phyloP scores from a whole-genome alignment of 2,113 vertebrate genomes.

The Hymenochirus boettgeri region DNA sequence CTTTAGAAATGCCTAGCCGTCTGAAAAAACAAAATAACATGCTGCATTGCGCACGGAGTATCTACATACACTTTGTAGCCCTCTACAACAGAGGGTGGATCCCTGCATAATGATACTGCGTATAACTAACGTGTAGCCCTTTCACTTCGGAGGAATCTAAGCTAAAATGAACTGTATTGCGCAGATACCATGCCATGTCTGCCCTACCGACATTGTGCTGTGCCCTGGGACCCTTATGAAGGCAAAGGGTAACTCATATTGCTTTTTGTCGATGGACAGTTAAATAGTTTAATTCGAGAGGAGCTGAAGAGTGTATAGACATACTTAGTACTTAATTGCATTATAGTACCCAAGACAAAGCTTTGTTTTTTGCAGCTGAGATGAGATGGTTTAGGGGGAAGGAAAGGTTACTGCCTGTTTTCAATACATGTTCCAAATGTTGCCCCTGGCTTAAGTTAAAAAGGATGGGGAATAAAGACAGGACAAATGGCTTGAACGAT shows the following conservation, averaged over 20 bases:
- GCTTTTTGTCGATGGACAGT: conserved; percentile 39
- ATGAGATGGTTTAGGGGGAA: background rate
- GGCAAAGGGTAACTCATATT: conserved; percentile 35
- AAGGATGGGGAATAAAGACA: background rate
- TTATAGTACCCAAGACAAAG: conserved; percentile 28
- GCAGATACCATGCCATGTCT: conserved; percentile 29
- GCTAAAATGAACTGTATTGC: conserved; percentile 14
- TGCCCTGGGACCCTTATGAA: conserved; percentile 23
- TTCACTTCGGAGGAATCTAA: conserved; percentile 21
- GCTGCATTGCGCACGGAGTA: conserved; percentile 32
- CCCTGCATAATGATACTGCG: conserved; percentile 24
- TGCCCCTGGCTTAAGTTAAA: background rate
- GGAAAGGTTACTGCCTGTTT: conserved; percentile 20
- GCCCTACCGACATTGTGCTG: conserved; percentile 38
- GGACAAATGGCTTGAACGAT: background rate
- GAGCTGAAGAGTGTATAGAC: conserved; percentile 33
- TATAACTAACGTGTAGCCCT: conserved; percentile 35
- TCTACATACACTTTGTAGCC: conserved; percentile 38
- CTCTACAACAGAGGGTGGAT: conserved; percentile 1
- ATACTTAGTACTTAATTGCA: conserved; percentile 34
- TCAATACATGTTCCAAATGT: background rate
- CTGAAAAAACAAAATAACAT: conserved; percentile 37
- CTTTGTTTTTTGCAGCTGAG: conserved; percentile 31
- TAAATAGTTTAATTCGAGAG: background rate
- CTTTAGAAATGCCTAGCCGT: conserved; percentile 25